Evolutionary conservation across 2,797 vertebrate genomes (phyloP).

Genomic region (Xenops minutus): DNA sequence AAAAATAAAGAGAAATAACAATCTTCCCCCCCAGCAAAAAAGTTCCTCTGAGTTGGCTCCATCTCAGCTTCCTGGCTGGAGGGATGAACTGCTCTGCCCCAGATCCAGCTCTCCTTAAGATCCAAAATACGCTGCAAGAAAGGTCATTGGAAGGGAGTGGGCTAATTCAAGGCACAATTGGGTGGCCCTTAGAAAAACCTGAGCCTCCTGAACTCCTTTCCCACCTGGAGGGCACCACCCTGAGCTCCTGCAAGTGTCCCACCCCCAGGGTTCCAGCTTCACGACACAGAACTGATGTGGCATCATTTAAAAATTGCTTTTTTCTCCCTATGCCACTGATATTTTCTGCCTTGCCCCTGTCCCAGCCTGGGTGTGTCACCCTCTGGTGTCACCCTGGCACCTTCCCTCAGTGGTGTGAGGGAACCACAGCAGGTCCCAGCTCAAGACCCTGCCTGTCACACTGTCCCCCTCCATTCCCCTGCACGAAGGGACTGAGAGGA

Average conservation of each 20-base stretch:
- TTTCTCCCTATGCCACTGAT: background rate
- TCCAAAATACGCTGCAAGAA: background rate
- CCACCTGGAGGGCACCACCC: background rate
- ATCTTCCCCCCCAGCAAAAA: background rate
- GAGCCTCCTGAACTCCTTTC: background rate
- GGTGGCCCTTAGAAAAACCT: background rate
- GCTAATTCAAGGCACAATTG: background rate
- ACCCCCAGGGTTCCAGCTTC: background rate
- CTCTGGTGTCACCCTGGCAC: background rate
- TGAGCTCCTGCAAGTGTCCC: background rate
- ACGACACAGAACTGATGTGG: too few species aligned
- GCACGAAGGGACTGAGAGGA: background rate
- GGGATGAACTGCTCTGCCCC: conserved; percentile 6
- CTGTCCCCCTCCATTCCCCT: background rate
- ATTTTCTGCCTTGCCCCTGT: background rate
- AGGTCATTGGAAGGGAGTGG: conserved; percentile 31
- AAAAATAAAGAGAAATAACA: too few species aligned
- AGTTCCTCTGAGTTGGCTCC: background rate
- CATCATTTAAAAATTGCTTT: background rate
- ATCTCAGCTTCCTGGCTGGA: conserved; percentile 17
- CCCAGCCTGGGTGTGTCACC: background rate
- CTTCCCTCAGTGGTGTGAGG: background rate
- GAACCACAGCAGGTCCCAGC: background rate
- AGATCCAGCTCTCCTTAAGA: background rate
- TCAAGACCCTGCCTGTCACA: background rate